phyloP scores from a whole-genome alignment of 2,797 vertebrate species.

The Cheirogaleus major region DNA sequence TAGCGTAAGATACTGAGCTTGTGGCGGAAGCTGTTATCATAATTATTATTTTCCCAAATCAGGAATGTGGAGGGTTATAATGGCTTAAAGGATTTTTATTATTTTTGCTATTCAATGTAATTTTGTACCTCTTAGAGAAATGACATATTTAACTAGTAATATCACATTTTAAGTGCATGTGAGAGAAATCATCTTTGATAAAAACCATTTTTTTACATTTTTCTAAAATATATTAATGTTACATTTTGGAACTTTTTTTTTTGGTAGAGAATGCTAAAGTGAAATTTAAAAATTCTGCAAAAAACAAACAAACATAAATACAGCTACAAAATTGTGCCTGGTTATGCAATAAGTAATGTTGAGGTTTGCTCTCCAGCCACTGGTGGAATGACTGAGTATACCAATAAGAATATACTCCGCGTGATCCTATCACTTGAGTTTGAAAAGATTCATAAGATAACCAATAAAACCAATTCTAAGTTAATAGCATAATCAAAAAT shows the following conservation, averaged over 20 bases:
- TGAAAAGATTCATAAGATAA: neutral
- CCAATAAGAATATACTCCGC: neutral
- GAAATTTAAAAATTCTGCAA: neutral
- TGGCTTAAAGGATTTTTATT: neutral
- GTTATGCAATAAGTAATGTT: neutral
- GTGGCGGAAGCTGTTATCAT: neutral
- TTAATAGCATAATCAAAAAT: neutral
- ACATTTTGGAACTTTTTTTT: neutral
- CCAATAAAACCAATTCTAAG: neutral
- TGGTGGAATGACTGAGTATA: neutral
- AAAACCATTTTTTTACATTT: neutral
- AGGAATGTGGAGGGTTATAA: neutral
- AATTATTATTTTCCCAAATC: constrained; percentile 31
- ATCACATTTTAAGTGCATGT: neutral
- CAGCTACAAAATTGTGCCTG: neutral
- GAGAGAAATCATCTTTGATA: neutral
- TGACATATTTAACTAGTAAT: neutral
- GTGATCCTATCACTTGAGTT: neutral
- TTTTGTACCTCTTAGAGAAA: neutral
- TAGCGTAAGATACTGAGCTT: neutral
- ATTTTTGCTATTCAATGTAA: neutral
- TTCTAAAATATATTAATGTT: neutral
- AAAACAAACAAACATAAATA: neutral
- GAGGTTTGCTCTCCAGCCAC: neutral
- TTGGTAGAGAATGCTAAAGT: neutral